A percentile compares a stretch with the other conserved stretches of the same genome.
phyloP scores from a whole-genome alignment of 2,888 invertebrate genomes.

The Isoperla grammatica region DNA sequence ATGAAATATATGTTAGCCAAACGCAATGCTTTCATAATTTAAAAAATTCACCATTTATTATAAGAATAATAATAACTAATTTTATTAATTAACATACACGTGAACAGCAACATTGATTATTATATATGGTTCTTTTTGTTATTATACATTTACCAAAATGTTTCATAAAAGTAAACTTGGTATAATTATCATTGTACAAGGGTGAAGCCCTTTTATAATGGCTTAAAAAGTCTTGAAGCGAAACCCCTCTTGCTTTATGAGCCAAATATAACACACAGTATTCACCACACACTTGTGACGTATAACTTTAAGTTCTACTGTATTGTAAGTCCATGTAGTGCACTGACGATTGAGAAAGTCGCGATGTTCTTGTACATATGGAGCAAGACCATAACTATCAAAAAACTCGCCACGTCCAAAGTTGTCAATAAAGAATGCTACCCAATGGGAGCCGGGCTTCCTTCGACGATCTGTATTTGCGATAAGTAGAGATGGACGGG shows the following conservation, averaged over 20 bases:
- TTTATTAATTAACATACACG: no score
- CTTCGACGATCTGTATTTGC: not conserved
- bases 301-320: not conserved
- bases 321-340: constrained; percentile 1
- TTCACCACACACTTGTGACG: not conserved
- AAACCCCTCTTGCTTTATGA: not conserved
- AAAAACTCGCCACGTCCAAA: not conserved
- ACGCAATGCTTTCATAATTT: no score
- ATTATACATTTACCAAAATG: no score
- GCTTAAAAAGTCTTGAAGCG: not conserved
- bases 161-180: no score
- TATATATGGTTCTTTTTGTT: no score
- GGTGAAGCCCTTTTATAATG: not conserved
- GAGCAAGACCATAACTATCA: not conserved
- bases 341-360: not conserved
- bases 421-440: not conserved
- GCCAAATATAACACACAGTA: not conserved
- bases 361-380: not conserved
- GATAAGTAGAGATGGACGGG: not conserved
- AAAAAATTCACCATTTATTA: no score
- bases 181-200: no score
- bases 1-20: no score
- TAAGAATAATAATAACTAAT: no score
- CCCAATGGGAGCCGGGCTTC: not conserved
- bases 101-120: no score